Evolutionary conservation across 2,888 invertebrate genomes (phyloP).

Genomic region (Dryocosmus kuriphilus): DNA sequence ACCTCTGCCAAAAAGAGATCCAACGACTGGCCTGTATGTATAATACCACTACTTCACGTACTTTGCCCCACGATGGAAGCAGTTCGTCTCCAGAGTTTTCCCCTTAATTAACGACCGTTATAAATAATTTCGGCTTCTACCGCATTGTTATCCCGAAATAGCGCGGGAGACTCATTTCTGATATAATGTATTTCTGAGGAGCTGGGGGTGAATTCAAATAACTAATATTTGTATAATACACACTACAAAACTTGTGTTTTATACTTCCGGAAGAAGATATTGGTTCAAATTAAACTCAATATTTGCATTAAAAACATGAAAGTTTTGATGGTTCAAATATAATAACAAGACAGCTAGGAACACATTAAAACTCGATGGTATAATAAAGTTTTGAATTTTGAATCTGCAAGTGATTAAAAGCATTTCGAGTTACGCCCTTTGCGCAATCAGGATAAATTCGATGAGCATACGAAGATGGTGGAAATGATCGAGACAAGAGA

Average conservation of each 20-base stretch:
- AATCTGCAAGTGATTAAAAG: conserved; percentile 1
- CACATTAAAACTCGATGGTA: not conserved
- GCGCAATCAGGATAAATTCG: conserved; percentile 12
- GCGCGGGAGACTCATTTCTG: conserved; percentile 49
- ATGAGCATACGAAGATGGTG: conserved; percentile 49
- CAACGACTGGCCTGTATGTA: conserved; percentile 38
- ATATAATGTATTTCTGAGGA: conserved; percentile 32
- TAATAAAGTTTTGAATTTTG: not conserved
- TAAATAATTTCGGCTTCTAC: conserved; percentile 69
- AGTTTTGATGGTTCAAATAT: not conserved
- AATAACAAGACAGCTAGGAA: too few relatives aligned
- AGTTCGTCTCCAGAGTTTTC: conserved; percentile 59
- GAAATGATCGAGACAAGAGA: conserved; percentile 52
- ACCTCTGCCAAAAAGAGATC: conserved; percentile 61
- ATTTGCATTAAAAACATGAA: not conserved
- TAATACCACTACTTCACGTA: conserved; percentile 47
- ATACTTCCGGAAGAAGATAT: conserved; percentile 18
- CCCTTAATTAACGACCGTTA: conserved; percentile 70
- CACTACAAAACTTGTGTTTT: not conserved
- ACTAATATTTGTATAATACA: conserved; percentile 25
- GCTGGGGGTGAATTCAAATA: conserved; percentile 19
- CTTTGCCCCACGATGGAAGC: conserved; percentile 51
- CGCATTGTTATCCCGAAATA: conserved; percentile 62
- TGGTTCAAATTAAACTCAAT: not conserved
- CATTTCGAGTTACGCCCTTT: not conserved